These are phyloP conservation scores for Pogonognathellus flavescens DNA, from an alignment of 1,140 invertebrate genomes.

Conservation along the genomic window DNA sequence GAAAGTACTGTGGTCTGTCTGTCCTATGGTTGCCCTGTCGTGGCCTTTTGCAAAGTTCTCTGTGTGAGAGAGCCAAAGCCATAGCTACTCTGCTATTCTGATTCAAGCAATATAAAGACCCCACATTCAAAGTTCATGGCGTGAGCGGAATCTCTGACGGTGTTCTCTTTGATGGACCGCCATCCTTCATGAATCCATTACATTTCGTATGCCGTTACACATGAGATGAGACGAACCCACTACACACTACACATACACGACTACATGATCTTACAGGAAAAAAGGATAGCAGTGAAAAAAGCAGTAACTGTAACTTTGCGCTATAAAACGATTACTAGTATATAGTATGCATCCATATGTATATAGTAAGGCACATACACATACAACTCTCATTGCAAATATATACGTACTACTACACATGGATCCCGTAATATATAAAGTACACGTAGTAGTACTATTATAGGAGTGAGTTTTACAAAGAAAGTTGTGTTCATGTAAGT, in stretches of 20 bases:
- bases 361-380: too few relatives aligned
- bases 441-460: too few relatives aligned
- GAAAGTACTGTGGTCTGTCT: constrained; percentile 12
- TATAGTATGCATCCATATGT: not conserved
- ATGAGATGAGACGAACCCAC: constrained; percentile 28
- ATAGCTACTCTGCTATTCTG: constrained; percentile 55
- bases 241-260: not conserved
- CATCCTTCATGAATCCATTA: constrained; percentile 64
- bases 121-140: constrained; percentile 67
- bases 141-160: constrained; percentile 63
- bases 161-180: constrained; percentile 60
- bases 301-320: constrained; percentile 29
- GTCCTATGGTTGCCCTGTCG: not conserved
- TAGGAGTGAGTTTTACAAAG: too few relatives aligned
- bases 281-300: constrained; percentile 22
- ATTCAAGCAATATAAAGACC: constrained; percentile 61
- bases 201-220: constrained; percentile 54
- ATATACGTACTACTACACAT: too few relatives aligned
- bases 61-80: constrained; percentile 13
- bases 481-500: too few relatives aligned
- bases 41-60: constrained; percentile 16
- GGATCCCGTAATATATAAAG: too few relatives aligned
- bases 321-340: constrained; percentile 27
- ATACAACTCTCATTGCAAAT: too few relatives aligned
- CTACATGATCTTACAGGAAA: not conserved